These are phyloP conservation scores for Noctua janthe DNA, from an alignment of 2,888 invertebrate genomes.

Conservation along the genomic window DNA sequence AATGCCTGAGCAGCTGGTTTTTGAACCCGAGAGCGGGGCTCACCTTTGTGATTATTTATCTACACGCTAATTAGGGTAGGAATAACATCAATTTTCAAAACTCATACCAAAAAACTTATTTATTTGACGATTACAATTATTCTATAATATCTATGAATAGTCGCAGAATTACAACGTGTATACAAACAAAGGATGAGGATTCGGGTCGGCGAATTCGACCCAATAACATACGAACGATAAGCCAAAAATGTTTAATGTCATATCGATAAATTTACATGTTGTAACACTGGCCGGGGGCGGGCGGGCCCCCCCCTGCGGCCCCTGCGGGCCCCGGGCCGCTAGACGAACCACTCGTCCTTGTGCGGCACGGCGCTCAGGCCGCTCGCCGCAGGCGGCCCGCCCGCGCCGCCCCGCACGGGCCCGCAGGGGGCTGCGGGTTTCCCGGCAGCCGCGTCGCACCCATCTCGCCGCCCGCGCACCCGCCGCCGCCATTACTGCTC, in stretches of 20 bases:
- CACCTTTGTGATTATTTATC: neutral
- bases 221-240: conserved; percentile 89
- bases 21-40: no score
- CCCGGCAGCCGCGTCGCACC: conserved; percentile 92
- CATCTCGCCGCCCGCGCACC: conserved; percentile 90
- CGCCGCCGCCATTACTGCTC: conserved; percentile 90
- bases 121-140: conserved; percentile 72
- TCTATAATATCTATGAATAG: conserved; percentile 71
- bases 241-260: conserved; percentile 90
- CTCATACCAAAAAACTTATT: conserved; percentile 69
- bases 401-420: conserved; percentile 93
- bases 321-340: conserved; percentile 80
- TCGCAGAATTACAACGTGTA: conserved; percentile 69
- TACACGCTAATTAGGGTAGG: conserved; percentile 46
- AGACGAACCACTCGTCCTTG: conserved; percentile 95
- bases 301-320: conserved; percentile 68
- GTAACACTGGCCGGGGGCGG: conserved; percentile 80
- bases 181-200: conserved; percentile 64
- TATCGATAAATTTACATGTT: conserved; percentile 90
- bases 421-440: conserved; percentile 99
- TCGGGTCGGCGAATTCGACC: conserved; percentile 73
- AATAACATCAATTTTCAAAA: conserved; percentile 69
- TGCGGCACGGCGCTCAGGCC: conserved; percentile 95
- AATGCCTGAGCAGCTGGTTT: neutral
- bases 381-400: conserved; percentile 99